These are phyloP conservation scores for Suricata suricatta DNA, from an alignment of 2,113 vertebrate genomes.

Conservation along the genomic window DNA sequence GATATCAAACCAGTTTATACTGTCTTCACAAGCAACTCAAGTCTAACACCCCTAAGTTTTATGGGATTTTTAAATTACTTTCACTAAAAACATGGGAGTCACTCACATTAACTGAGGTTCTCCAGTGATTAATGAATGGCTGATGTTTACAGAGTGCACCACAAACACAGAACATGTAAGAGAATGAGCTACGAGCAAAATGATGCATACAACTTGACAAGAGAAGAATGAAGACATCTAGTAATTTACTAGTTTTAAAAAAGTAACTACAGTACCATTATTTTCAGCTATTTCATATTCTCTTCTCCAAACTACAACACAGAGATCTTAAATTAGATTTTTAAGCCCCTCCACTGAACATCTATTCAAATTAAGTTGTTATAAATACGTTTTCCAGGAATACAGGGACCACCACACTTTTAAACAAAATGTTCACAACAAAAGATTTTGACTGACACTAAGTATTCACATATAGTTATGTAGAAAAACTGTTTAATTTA, in stretches of 20 bases:
- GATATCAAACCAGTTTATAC: neutral
- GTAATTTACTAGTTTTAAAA: conserved; percentile 7
- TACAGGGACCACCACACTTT: neutral
- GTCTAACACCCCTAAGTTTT: neutral
- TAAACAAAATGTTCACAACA: conserved; percentile 21
- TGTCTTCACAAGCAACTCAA: neutral
- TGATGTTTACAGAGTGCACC: neutral
- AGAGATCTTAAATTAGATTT: neutral
- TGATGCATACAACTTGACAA: neutral
- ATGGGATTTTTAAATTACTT: conserved; percentile 7
- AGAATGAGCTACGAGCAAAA: neutral
- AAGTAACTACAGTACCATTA: neutral
- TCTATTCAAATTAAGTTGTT: conserved; percentile 26
- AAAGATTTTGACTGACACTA: neutral
- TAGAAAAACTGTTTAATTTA: neutral
- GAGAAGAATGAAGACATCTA: neutral
- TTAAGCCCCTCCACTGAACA: neutral
- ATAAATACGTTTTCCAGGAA: neutral
- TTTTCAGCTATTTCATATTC: conserved; percentile 16
- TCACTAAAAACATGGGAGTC: neutral
- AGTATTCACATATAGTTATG: neutral
- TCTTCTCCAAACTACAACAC: neutral
- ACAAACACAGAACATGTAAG: neutral
- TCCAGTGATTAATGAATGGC: neutral
- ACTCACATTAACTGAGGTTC: neutral